phyloP scores from a whole-genome alignment of 2,888 invertebrate species.

The Dysmachus trigonus region DNA sequence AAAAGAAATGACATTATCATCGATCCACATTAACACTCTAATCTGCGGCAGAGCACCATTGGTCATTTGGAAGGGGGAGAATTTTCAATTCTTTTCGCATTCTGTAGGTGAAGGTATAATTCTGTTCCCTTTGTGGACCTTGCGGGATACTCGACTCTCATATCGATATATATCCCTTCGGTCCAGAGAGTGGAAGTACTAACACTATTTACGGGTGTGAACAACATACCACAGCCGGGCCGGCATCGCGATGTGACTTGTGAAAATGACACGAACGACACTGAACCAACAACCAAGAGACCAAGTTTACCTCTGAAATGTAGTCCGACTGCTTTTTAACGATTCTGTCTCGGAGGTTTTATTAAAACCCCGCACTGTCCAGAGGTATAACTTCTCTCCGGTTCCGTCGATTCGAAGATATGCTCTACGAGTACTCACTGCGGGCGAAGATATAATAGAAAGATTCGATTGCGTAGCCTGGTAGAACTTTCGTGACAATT shows the following conservation, averaged over 20 bases:
- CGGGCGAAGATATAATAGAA: constrained; percentile 10
- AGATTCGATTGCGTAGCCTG: constrained; percentile 33
- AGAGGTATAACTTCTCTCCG: constrained; percentile 25
- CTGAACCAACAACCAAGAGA: constrained; percentile 43
- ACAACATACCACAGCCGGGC: constrained; percentile 32
- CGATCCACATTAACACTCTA: constrained; percentile 45
- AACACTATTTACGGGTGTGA: constrained; percentile 43
- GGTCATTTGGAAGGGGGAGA: constrained; percentile 10
- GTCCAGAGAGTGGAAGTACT: background rate
- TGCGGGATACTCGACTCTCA: background rate
- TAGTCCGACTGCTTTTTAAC: constrained; percentile 44
- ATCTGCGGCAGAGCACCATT: constrained; percentile 1
- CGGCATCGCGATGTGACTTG: constrained; percentile 23
- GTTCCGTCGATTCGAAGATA: constrained; percentile 25
- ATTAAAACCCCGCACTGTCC: background rate
- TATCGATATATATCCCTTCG: constrained; percentile 8
- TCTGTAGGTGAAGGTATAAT: constrained; percentile 14
- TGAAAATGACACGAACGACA: constrained; percentile 45
- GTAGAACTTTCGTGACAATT: constrained; percentile 46
- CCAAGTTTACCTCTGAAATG: constrained; percentile 42
- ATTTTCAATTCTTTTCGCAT: constrained; percentile 41
- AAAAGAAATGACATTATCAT: constrained; percentile 37
- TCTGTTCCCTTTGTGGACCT: background rate
- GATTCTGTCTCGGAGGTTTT: constrained; percentile 46
- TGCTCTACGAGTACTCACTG: constrained; percentile 7